Conservation (phyloP, 2,888 invertebrate species). For the Diachrysia chrysitis region DNA sequence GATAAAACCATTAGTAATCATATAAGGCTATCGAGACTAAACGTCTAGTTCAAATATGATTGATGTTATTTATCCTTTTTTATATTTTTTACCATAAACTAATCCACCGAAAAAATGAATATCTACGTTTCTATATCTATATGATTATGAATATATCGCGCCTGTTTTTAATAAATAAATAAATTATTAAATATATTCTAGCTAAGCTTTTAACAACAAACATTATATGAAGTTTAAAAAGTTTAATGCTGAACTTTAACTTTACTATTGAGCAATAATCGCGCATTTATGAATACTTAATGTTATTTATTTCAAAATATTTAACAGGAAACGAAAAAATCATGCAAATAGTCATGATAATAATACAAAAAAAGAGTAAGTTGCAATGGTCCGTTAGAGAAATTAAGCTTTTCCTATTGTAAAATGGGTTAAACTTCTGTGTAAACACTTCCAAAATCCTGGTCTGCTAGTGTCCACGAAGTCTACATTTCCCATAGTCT, state of each 20-base stretch:
- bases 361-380: no score
- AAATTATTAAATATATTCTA: not conserved
- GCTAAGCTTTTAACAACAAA: not conserved
- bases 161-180: not conserved
- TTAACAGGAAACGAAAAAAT: no score
- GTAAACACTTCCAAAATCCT: no score
- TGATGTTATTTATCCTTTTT: not conserved
- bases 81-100: not conserved
- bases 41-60: not conserved
- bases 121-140: not conserved
- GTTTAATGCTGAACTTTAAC: not conserved
- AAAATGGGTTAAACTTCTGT: no score
- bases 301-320: not conserved
- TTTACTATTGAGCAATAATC: not conserved
- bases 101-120: not conserved
- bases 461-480: no score
- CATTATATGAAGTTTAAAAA: not conserved
- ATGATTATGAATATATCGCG: no score
- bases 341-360: no score
- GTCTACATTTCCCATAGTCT: no score
- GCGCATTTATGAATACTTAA: not conserved
- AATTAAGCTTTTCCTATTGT: no score
- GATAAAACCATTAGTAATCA: no score
- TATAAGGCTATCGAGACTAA: not conserved
- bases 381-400: no score